Evolutionary conservation across 1,140 invertebrate genomes (phyloP), one percentile per base, ranked within the genome.

Genomic region (Trypoxylus dichotomus): DNA sequence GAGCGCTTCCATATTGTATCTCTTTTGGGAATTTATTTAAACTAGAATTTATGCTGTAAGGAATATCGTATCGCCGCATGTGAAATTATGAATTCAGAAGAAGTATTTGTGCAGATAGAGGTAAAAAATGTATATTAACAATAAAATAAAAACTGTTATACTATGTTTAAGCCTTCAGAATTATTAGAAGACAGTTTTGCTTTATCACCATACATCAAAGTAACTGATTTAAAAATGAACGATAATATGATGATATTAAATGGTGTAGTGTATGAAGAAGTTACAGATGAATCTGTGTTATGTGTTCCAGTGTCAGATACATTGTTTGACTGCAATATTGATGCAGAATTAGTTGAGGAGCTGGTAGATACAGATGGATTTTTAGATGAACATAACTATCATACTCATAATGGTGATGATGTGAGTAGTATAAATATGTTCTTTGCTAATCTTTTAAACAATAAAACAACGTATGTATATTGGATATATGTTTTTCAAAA

Each of bases 251-350:
- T 68, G 60, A 68, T 68, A 21, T 68, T 68, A 29, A 68, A 68
- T 24, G 60, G 60, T 68, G 60, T 68, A 68, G 21, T 68, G 6
- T 68, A 68, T 21, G 60, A 68, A 27, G 72, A 74, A 74, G 72
- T 41, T 43, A 74, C 72, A 74, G 29, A 37, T 41, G 72, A 74
- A 74, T 41, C 72, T 74, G 72, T 74, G 15, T 74, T 74, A 43
- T 74, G 72, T 74, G 72, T 74, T 43, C 72, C 72, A 74, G 72
- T 74, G 19, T 41, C 72, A 19, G 72, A 74, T 74, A 37, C 72
- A 74, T 43, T 74, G 32, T 74, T 74, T 37, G 72, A 74, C 19
- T 74, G 41, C 41, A 74, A 74, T 37, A 74, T 74, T 41, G 72
- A 74, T 27, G 11, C 60, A 27, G 60, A 74, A 74, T 15, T 74